phyloP scores from a whole-genome alignment of 2,113 vertebrate species.

The Heterochromis multidens region DNA sequence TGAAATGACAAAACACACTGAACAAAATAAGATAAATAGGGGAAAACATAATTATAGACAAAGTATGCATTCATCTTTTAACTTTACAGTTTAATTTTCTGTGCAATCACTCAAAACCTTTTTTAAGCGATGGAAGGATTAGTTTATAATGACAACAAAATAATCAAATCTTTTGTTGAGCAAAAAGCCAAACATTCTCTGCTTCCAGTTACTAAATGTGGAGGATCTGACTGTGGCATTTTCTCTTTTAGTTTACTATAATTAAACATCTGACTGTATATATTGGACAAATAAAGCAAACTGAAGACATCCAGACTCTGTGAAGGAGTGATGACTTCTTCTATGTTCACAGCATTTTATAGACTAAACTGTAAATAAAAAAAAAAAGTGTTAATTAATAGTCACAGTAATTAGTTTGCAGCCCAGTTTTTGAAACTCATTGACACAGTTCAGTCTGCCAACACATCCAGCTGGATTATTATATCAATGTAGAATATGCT shows the following conservation, averaged over 20 bases:
- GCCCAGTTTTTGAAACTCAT: neutral
- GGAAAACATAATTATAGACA: too few relatives aligned
- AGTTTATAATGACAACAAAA: neutral
- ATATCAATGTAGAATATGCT: neutral
- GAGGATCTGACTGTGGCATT: too few relatives aligned
- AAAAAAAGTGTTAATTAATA: neutral
- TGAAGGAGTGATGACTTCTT: neutral
- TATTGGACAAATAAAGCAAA: neutral
- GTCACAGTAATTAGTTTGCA: neutral
- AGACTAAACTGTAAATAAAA: neutral
- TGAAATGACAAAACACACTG: fast-evolving
- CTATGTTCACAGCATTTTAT: neutral
- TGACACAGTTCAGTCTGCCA: neutral
- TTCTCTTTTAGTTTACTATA: neutral
- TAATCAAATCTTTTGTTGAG: neutral
- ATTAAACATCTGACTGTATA: neutral
- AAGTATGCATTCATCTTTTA: neutral
- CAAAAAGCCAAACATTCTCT: neutral
- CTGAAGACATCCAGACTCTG: neutral
- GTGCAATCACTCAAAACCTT: neutral
- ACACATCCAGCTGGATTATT: neutral
- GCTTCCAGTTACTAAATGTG: too few relatives aligned
- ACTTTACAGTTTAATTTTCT: neutral
- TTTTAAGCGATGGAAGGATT: neutral
- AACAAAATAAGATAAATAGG: too few relatives aligned